Percentiles rank a stretch among this genome's conserved stretches.
Evolutionary conservation across 2,888 invertebrate genomes (phyloP).

Genomic region (Pardosa pseudoannulata): DNA sequence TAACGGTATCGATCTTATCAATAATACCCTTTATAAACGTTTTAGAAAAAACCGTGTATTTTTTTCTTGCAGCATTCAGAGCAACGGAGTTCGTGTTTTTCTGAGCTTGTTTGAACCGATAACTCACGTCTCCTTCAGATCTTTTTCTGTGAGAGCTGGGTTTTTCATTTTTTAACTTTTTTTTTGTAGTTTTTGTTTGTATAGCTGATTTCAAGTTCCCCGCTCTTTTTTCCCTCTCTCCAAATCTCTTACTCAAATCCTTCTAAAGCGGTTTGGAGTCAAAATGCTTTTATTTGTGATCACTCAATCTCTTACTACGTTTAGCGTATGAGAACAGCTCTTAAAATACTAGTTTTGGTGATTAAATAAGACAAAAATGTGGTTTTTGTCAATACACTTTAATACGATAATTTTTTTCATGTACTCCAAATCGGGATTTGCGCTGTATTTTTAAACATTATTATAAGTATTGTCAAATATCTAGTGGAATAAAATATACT

Average conservation of each 20-base stretch:
- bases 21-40: neutral
- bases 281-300: constrained; percentile 17
- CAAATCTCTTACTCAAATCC: constrained; percentile 19
- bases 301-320: neutral
- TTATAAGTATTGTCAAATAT: too few relatives aligned
- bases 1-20: neutral
- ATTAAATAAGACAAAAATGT: neutral
- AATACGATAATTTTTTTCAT: too few relatives aligned
- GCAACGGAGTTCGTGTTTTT: neutral
- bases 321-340: neutral
- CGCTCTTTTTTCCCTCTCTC: neutral
- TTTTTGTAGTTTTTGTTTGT: constrained; percentile 9
- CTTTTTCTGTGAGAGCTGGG: neutral
- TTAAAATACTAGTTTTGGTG: neutral
- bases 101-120: constrained; percentile 10
- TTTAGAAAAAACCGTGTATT: neutral
- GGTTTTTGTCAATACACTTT: neutral
- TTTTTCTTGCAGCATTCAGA: neutral
- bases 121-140: constrained; percentile 10
- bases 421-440: too few relatives aligned
- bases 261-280: constrained; percentile 10
- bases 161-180: constrained; percentile 7
- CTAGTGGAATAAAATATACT: too few relatives aligned
- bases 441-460: too few relatives aligned
- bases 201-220: constrained; percentile 12